phyloP scores from a whole-genome alignment of 2,888 invertebrate species.

The Galeopsomyia nigrocyanea region DNA sequence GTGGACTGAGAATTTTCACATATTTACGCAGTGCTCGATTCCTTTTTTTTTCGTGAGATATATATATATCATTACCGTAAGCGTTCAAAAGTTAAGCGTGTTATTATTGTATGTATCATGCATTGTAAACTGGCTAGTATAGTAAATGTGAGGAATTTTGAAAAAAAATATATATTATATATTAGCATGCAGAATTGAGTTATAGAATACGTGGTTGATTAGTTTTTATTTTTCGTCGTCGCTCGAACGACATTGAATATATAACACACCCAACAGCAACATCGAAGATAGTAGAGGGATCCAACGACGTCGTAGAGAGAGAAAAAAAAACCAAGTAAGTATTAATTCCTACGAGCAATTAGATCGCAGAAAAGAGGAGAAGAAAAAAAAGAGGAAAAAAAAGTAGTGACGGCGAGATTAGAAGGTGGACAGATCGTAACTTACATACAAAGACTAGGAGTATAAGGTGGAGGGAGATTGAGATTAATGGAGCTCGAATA shows the following conservation, averaged over 20 bases:
- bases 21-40: neutral
- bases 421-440: slow-evolving; percentile 36
- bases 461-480: slow-evolving; percentile 18
- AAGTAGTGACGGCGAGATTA: slow-evolving; percentile 29
- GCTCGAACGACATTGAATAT: too few species aligned
- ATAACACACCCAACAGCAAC: neutral
- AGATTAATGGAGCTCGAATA: slow-evolving; percentile 40
- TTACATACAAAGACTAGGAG: slow-evolving; percentile 8
- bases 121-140: too few species aligned
- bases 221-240: too few species aligned
- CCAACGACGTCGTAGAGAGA: neutral
- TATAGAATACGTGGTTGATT: too few species aligned
- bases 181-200: too few species aligned
- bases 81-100: too few species aligned
- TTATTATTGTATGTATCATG: too few species aligned
- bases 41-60: neutral
- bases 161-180: too few species aligned
- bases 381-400: slow-evolving; percentile 58
- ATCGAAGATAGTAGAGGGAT: slow-evolving; percentile 1
- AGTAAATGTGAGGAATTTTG: too few species aligned
- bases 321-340: neutral
- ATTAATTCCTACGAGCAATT: neutral
- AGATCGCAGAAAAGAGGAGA: slow-evolving; percentile 24
- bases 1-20: neutral
- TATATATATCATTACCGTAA: too few species aligned